A percentile compares a stretch with the other conserved stretches of the same genome.
Conservation (phyloP, 2,888 invertebrate species). For the Stratiomys singularior region DNA sequence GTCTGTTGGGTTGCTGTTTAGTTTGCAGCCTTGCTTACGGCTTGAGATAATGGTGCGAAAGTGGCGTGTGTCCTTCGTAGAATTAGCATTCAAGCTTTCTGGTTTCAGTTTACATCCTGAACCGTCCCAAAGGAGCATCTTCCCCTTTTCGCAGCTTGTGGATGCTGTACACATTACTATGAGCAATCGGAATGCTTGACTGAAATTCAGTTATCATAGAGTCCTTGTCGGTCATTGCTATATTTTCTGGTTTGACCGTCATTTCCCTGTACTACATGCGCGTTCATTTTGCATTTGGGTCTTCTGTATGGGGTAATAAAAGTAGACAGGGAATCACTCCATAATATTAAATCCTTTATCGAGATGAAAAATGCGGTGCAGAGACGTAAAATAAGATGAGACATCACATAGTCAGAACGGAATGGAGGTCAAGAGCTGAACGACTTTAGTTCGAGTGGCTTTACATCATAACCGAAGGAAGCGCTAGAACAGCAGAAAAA, state of each 20-base stretch:
- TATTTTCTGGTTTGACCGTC: neutral
- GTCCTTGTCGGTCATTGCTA: conserved; percentile 13
- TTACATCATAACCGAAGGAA: neutral
- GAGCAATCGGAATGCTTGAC: conserved; percentile 1
- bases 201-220: neutral
- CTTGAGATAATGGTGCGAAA: neutral
- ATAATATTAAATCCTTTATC: conserved; percentile 12
- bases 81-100: neutral
- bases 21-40: neutral
- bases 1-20: conserved; percentile 9
- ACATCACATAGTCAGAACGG: neutral
- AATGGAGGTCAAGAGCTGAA: neutral
- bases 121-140: neutral
- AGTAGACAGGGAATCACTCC: conserved; percentile 8
- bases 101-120: conserved; percentile 7
- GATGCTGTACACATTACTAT: conserved; percentile 10
- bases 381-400: conserved; percentile 17
- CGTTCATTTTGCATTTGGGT: neutral
- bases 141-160: conserved; percentile 6
- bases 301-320: neutral
- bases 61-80: neutral
- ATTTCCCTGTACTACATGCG: conserved; percentile 10
- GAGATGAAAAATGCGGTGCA: neutral
- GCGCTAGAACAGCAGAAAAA: neutral
- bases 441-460: neutral